Evolutionary conservation across 1,140 invertebrate genomes (phyloP).

Genomic region (Bilobella aurantiaca): DNA sequence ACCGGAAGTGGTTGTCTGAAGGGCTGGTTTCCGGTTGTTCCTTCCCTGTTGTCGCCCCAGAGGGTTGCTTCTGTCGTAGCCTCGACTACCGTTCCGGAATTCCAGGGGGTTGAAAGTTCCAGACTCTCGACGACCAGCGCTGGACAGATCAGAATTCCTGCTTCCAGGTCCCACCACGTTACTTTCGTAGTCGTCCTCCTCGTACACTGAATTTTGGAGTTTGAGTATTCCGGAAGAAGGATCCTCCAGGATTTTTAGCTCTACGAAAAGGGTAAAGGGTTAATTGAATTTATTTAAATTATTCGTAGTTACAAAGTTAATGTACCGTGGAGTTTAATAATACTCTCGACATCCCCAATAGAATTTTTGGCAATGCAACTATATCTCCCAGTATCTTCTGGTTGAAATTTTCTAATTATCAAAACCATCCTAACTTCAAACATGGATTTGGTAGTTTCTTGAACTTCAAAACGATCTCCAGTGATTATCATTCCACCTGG

Average conservation of each 20-base stretch:
- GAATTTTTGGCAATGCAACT: conserved; percentile 81
- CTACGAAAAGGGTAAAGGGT: not conserved
- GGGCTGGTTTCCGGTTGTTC: not conserved
- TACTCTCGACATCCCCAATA: conserved; percentile 75
- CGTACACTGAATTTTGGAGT: not conserved
- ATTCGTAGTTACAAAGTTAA: conserved; percentile 11
- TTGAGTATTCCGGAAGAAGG: not conserved
- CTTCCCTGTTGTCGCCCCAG: not conserved
- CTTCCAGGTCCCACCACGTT: not conserved
- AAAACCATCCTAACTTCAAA: conserved; percentile 76
- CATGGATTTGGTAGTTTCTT: conserved; percentile 55
- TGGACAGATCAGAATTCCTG: not conserved
- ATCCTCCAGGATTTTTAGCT: not conserved
- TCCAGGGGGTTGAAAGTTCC: not conserved
- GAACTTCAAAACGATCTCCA: conserved; percentile 68
- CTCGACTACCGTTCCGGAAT: not conserved
- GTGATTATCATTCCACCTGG: conserved; percentile 71
- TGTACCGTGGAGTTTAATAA: conserved; percentile 79
- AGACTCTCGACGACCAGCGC: not conserved
- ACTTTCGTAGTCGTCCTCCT: not conserved
- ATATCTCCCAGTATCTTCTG: conserved; percentile 55
- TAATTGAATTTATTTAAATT: not conserved
- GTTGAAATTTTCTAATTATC: conserved; percentile 63
- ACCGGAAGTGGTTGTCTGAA: not conserved
- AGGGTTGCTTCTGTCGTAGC: not conserved